These are phyloP conservation scores for Lasioglossum lativentre DNA, from an alignment of 2,888 invertebrate species.

Conservation along the genomic window DNA sequence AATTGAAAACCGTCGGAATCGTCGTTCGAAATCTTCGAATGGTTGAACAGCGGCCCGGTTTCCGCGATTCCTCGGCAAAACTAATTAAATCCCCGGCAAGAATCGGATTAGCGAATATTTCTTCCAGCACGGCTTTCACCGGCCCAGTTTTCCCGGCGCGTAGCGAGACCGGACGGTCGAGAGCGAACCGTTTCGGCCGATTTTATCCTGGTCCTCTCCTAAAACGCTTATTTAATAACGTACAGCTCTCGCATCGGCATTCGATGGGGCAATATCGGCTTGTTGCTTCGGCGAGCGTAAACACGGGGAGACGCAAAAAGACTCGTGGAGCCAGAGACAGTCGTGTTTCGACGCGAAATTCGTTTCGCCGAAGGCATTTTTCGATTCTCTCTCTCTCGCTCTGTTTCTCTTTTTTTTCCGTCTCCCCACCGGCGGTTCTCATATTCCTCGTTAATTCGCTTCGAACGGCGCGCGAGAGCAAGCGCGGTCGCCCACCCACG, in stretches of 20 bases:
- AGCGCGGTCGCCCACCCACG: background rate
- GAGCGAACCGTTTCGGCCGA: background rate
- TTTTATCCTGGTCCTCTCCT: background rate
- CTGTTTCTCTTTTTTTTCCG: background rate
- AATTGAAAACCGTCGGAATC: background rate
- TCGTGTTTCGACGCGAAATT: constrained; percentile 40
- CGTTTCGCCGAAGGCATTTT: constrained; percentile 30
- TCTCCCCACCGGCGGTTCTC: constrained; percentile 3
- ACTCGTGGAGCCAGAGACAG: constrained; percentile 12
- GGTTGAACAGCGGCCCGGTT: background rate
- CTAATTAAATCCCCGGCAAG: background rate
- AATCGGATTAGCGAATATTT: constrained; percentile 14
- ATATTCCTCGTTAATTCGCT: constrained; percentile 42
- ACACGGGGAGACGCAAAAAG: constrained; percentile 30
- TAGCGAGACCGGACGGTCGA: background rate
- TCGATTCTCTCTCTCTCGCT: background rate
- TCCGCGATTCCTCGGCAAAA: background rate
- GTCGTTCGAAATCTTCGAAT: background rate
- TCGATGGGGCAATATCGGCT: constrained; percentile 44
- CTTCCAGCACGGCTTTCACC: background rate
- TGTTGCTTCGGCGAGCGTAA: constrained; percentile 40
- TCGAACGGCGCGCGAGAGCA: background rate
- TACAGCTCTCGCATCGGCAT: constrained; percentile 11
- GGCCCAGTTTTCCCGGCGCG: background rate
- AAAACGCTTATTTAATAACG: constrained; percentile 45